Evolutionary conservation across 2,888 invertebrate species (phyloP).

Genomic region (Hypercompe scribonia): DNA sequence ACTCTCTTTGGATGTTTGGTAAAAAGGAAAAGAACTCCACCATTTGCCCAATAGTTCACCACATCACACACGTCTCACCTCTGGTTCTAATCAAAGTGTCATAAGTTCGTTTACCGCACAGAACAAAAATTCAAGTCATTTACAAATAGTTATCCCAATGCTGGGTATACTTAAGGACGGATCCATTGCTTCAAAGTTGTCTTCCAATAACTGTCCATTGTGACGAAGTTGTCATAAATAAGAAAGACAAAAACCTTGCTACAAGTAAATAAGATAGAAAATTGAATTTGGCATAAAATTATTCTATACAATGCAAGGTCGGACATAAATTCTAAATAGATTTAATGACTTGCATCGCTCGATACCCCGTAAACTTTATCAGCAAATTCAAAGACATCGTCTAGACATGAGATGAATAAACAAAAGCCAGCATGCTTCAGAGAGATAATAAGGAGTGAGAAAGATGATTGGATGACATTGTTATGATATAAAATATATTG

Average conservation of each 20-base stretch:
- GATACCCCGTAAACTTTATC: not conserved
- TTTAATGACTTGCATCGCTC: not conserved
- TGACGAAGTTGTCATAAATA: no score
- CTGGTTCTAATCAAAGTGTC: not conserved
- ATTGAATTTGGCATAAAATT: not conserved
- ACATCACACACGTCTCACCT: no score
- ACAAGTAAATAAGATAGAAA: not conserved
- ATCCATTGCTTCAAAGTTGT: no score
- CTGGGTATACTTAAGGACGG: not conserved
- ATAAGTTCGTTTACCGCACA: not conserved
- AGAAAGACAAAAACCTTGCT: no score
- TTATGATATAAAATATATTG: not conserved
- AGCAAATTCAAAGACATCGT: not conserved
- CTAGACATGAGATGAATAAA: conserved; percentile 7
- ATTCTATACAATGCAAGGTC: not conserved
- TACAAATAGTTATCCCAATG: not conserved
- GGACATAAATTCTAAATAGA: not conserved
- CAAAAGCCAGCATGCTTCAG: not conserved
- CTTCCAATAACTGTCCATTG: no score
- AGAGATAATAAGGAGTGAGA: not conserved
- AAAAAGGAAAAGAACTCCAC: not conserved
- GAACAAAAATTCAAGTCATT: not conserved
- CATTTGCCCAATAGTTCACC: not conserved
- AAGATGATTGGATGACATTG: not conserved
- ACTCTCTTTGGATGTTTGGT: not conserved